Evolutionary conservation across 1,140 invertebrate genomes (phyloP).

Genomic region (Hypothenemus hampei): DNA sequence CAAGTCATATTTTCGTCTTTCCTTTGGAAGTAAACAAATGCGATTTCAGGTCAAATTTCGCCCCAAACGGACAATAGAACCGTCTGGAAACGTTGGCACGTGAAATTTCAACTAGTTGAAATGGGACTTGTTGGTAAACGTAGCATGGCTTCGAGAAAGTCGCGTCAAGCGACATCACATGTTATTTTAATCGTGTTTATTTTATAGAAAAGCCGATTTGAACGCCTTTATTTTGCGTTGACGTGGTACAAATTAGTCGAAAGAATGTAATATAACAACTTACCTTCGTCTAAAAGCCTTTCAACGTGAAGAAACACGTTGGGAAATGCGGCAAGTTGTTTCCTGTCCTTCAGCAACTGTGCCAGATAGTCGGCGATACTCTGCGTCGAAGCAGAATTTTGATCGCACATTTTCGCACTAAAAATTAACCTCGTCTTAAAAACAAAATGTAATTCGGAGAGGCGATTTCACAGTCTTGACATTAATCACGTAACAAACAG

Average conservation of each 20-base stretch:
- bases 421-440: background rate
- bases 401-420: slow-evolving; percentile 52
- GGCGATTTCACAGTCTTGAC: slow-evolving; percentile 9
- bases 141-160: background rate
- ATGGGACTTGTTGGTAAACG: background rate
- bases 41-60: slow-evolving; percentile 18
- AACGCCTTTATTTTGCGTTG: background rate
- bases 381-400: slow-evolving; percentile 74
- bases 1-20: slow-evolving; percentile 20
- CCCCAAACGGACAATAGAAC: slow-evolving; percentile 4
- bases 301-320: slow-evolving; percentile 99
- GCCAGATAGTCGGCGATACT: slow-evolving; percentile 99
- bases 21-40: slow-evolving; percentile 19
- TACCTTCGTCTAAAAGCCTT: slow-evolving; percentile 98
- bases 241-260: background rate
- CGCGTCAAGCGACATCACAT: slow-evolving; percentile 33
- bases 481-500: slow-evolving; percentile 7
- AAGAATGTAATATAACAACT: slow-evolving; percentile 42
- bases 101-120: background rate
- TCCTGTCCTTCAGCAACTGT: slow-evolving; percentile 99
- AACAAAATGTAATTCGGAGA: background rate
- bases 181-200: slow-evolving; percentile 28
- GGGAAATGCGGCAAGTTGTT: slow-evolving; percentile 98
- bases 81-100: background rate
- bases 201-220: slow-evolving; percentile 8